These are phyloP conservation scores for Uromys caudimaculatus DNA, from an alignment of 2,797 vertebrate genomes.

Conservation along the genomic window DNA sequence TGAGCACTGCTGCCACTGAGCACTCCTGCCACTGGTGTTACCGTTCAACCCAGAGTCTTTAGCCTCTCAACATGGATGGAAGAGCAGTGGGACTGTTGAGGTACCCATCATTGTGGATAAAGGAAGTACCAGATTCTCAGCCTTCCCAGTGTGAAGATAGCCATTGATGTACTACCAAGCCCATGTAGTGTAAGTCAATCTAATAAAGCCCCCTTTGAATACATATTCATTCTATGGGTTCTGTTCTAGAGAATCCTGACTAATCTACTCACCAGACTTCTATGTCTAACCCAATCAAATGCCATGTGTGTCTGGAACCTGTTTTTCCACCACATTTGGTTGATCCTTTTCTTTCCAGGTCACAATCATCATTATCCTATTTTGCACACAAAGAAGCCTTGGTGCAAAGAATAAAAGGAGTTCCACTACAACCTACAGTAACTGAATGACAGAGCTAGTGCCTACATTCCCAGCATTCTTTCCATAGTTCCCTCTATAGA, in stretches of 20 bases:
- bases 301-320: neutral
- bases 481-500: neutral
- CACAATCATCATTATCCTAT: neutral
- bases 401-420: neutral
- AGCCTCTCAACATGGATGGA: neutral
- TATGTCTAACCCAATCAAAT: neutral
- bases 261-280: neutral
- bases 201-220: neutral
- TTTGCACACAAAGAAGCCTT: neutral
- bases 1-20: neutral
- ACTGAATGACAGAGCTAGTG: neutral
- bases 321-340: neutral
- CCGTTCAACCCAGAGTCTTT: neutral
- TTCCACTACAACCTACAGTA: neutral
- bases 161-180: neutral
- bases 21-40: neutral
- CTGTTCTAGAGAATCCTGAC: neutral
- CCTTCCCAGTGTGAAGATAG: neutral
- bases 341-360: neutral
- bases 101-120: neutral
- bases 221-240: neutral
- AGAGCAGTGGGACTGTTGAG: neutral
- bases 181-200: neutral
- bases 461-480: slow-evolving; percentile 16
- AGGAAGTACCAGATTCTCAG: neutral